Evolutionary conservation across 1,140 invertebrate genomes (phyloP).

Genomic region (Drosophila suzukii): DNA sequence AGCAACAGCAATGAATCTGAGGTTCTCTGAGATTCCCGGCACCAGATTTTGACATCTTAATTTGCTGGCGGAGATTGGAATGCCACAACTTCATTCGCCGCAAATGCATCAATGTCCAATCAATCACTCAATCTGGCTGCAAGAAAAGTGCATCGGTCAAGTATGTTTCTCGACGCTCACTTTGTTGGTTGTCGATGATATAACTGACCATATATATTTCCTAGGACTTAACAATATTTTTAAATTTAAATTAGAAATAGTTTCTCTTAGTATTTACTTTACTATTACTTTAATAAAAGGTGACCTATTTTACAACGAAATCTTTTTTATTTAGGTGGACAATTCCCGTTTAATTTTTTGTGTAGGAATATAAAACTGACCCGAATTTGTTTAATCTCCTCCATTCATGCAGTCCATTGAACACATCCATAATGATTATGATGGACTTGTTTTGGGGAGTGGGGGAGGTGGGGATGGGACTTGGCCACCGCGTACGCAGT

Average conservation of each 20-base stretch:
- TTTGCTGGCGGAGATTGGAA: conserved; percentile 36
- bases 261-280: no score
- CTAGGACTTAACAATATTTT: no score
- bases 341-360: not conserved
- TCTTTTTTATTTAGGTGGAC: no score
- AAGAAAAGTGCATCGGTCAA: not conserved
- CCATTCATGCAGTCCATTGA: conserved; percentile 7
- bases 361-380: not conserved
- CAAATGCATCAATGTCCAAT: conserved; percentile 34
- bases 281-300: no score
- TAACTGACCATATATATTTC: not conserved
- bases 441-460: conserved; percentile 2
- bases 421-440: conserved; percentile 54
- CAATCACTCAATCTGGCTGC: conserved; percentile 25
- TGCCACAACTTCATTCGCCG: conserved; percentile 10
- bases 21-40: not conserved
- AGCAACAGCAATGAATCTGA: conserved; percentile 63
- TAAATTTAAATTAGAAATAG: no score
- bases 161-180: not conserved
- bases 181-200: not conserved
- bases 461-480: not conserved
- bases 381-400: not conserved
- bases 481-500: not conserved
- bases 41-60: conserved; percentile 35
- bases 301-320: no score